Base-by-base conservation (phyloP, 2,888 invertebrate genomes). In the Brenthis daphne region DNA sequence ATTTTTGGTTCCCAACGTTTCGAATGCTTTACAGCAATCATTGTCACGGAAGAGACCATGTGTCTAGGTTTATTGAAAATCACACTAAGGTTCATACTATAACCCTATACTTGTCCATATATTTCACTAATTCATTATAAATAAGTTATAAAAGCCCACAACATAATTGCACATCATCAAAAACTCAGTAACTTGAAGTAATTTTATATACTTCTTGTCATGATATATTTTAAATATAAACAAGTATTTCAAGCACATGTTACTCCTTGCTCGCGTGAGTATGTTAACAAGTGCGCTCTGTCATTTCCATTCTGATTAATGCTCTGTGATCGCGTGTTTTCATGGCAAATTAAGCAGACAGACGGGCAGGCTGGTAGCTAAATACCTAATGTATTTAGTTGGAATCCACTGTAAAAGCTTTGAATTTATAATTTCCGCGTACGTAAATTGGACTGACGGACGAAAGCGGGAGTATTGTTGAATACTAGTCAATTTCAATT, bases 261-360 rank as follows among this genome's bases (percentile, higher is more conserved):
- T 66, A 37, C 53, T 55, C 50, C 51, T 70, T 56, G 60, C 43
- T 70, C 72, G 68, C 72, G 75, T 57, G 57, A 33, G 78, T 29
- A 69, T 75, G 78, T 73, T 73, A 72, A 74, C 73, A 73, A 74
- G 64, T 48, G 43, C 63, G 67, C 68, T 72, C 54, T 68, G 73
- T 72, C 74, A 68, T 74, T 70, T 72, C 70, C 67, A 70, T 67
- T 63, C 70, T 81, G 65, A 69, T 67, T 69, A 65, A 63, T 55
- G 56, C 58, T 69, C 69, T 64, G 50, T 51, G 71, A 80, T 85
- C 81, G 83, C 85, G 83, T 87, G 87, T 85, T 87, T 85, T 85
- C 86, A 85, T 84, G 84, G 84, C 82, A 84, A 87, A 88, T 87
- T 87, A 85, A 85, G 77, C 85, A 82, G 84, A 85, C 83, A 77